Conservation (phyloP, 2,888 invertebrate genomes). For the Thalpophila matura region DNA sequence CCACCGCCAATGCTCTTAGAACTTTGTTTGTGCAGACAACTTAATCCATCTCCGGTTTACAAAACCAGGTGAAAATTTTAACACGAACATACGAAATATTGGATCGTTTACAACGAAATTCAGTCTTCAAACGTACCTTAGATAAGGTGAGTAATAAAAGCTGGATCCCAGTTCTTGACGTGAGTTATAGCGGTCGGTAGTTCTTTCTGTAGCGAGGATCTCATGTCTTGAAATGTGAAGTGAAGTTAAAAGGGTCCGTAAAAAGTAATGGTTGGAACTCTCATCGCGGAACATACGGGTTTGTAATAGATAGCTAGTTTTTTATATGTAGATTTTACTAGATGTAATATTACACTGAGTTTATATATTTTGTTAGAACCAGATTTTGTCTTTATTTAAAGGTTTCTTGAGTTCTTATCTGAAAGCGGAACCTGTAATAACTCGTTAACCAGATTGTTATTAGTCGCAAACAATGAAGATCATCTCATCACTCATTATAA, state of each 20-base stretch:
- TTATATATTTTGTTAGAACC: background rate
- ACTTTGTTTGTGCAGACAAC: conserved; percentile 47
- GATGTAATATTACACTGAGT: background rate
- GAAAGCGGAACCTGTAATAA: no score
- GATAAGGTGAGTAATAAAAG: conserved; percentile 66
- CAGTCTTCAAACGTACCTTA: conserved; percentile 53
- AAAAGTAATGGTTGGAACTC: conserved; percentile 64
- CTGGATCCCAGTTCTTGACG: conserved; percentile 58
- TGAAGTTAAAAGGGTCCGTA: conserved; percentile 67
- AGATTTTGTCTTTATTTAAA: background rate
- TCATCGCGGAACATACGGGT: conserved; percentile 48
- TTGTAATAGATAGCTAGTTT: conserved; percentile 42
- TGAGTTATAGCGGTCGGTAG: conserved; percentile 67
- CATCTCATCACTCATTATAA: no score
- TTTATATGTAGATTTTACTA: conserved; percentile 41
- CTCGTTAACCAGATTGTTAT: no score
- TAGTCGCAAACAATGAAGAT: no score
- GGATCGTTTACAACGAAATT: conserved; percentile 55
- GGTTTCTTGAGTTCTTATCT: no score
- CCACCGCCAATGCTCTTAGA: conserved; percentile 1
- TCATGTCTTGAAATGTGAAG: conserved; percentile 62
- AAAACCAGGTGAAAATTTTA: conserved; percentile 35
- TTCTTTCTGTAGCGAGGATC: conserved; percentile 63
- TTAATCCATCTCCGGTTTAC: conserved; percentile 46
- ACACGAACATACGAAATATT: conserved; percentile 46